Evolutionary conservation across 2,113 vertebrate genomes (phyloP), one percentile per base, ranked within the genome.

Genomic region (Zapus hudsonius): DNA sequence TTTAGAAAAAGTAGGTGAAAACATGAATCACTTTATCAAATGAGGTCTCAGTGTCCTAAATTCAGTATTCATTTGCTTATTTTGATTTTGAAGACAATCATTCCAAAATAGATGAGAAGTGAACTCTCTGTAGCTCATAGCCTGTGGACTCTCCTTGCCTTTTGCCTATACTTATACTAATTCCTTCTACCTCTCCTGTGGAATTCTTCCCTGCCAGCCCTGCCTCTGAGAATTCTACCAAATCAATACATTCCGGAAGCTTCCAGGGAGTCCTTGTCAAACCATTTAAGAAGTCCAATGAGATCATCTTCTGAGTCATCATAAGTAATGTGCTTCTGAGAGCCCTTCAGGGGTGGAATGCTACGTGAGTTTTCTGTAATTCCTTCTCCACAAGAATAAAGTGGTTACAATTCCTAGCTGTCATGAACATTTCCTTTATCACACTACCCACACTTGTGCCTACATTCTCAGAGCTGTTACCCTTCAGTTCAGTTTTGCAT

Each of bases 21-120:
- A 8, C 2, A 15, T 40, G 8, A 87, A 57, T 84, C 55, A 87
- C 64, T 84, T 20, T 90, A 20, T 64, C 6, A 27, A 12, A 27
- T 74, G 17, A 72, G 7, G 1, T 61, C 5, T 69, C 66, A 52
- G n/a, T 91, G 70, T 76, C 63, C 15, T 61, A 22, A 84, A 80
- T 75, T 79, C 5, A 74, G 4, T 29, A 20, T 55, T 78, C 27
- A 1, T 55, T 82, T 81, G 31, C 52, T 52, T 52, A 52, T 80
- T 84, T 87, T 87, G 57, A 57, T 74, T 92, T 84, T 87, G 78
- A 95, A 96, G 82, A 13, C 92, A 79, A 75, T 76, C 17, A 75
- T 55, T 93, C 20, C 7, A 55, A 42, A 84, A 64, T 75, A 79
- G 42, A 87, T 23, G 33, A 63, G 80, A 84, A 81, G 25, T 67